Evolutionary conservation across 2,888 invertebrate species (phyloP), one percentile per base, ranked within the genome.

Genomic region (Drosophila peninsularis): DNA sequence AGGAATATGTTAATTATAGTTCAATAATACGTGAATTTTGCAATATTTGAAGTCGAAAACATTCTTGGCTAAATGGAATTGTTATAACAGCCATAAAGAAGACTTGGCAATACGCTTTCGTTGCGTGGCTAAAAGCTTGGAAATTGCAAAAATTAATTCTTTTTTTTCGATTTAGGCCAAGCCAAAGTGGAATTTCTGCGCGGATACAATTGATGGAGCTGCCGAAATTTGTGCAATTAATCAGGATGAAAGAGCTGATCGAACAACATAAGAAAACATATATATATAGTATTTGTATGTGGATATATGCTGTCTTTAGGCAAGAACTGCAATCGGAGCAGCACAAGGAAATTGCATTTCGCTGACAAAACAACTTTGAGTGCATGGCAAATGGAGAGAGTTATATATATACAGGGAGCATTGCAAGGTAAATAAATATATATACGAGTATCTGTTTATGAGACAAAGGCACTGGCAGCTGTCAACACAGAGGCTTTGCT

Each of bases 401-500:
- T 9, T 27, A 45, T 45, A 45, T 45, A 47, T 27, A 27, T 27
- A 27, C 27, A 7, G 27, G 7, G 21, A 36, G 34, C 17, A 52
- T 10, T 53, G 27, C 11, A 47, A 47, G 45, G 45, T 32, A 69
- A 21, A 19, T 42, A 41, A n/a, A 42, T 54, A 30, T 19, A 41
- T 41, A 4, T 50, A 49, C 49, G 3, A 6, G 49, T 50, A 49
- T 47, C 39, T 60, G 44, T 63, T 55, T 63, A 34, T 71, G 24
- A 7, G 44, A 17, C 54, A 47, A 34, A 49, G 52, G 34, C 30
- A 44, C 57, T 55, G 75, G 44, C 75, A 75, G 80, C 75, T 75
- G 75, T 75, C 75, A 79, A 70, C 70, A 70, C 9, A 36, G 56
- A 44, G 55, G 30, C 69, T 80, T 75, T 70, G 69, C 80, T 77